These are phyloP conservation scores for Galaxias olidus DNA, from an alignment of 2,797 vertebrate genomes.

Conservation along the genomic window DNA sequence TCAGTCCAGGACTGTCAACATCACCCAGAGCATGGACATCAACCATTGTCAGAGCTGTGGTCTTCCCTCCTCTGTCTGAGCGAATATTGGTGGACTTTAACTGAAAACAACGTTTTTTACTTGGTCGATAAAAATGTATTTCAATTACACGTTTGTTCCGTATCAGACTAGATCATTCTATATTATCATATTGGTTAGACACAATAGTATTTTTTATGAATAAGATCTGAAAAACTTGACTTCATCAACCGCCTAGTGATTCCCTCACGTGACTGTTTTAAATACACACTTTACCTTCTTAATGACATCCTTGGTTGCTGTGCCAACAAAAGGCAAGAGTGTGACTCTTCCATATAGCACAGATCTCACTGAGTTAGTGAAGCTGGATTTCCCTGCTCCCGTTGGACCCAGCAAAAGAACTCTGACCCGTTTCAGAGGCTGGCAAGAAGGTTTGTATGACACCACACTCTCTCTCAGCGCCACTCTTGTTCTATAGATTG, in stretches of 20 bases:
- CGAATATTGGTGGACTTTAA: slow-evolving; percentile 23
- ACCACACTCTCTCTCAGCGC: slow-evolving; percentile 18
- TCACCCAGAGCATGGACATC: slow-evolving; percentile 20
- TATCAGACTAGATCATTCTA: too few species aligned
- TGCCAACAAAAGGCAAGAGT: slow-evolving; percentile 22
- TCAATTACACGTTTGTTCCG: too few species aligned
- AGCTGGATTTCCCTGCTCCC: slow-evolving; percentile 45
- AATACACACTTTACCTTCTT: slow-evolving; percentile 36
- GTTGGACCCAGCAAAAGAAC: slow-evolving; percentile 41
- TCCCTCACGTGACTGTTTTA: too few species aligned
- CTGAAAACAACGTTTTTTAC: neutral
- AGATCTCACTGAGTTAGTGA: slow-evolving; percentile 43
- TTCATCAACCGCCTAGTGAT: neutral
- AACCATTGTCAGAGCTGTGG: slow-evolving; percentile 21
- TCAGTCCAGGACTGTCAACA: slow-evolving; percentile 10
- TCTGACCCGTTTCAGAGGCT: slow-evolving; percentile 14
- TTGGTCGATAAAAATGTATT: too few species aligned
- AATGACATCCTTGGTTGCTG: slow-evolving; percentile 9
- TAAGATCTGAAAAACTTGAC: too few species aligned
- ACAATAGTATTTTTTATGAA: too few species aligned
- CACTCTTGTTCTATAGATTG: slow-evolving; percentile 19
- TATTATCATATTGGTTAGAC: too few species aligned
- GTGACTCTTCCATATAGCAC: slow-evolving; percentile 12
- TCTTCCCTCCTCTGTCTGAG: slow-evolving; percentile 6
- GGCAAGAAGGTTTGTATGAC: slow-evolving; percentile 3